phyloP scores from a whole-genome alignment of 2,888 invertebrate species.

The Ferrisia virgata region DNA sequence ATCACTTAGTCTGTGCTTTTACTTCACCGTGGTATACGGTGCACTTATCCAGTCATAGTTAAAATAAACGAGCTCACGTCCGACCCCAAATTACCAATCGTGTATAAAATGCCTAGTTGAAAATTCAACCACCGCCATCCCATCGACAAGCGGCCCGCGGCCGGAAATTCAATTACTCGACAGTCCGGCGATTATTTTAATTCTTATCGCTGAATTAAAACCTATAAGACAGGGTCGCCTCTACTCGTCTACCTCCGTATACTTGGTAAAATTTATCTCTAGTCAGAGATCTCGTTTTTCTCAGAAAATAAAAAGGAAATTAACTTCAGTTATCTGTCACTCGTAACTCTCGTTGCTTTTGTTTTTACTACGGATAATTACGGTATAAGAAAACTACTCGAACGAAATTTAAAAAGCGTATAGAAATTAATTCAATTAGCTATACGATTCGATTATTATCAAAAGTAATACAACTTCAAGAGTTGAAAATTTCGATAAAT shows the following conservation, averaged over 20 bases:
- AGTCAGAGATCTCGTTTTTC: neutral
- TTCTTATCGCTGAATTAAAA: neutral
- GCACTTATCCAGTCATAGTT: neutral
- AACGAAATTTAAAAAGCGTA: too few relatives aligned
- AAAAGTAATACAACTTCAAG: too few relatives aligned
- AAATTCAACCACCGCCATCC: neutral
- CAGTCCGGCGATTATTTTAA: neutral
- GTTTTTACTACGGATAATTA: too few relatives aligned
- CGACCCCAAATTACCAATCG: neutral
- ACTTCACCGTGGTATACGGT: neutral
- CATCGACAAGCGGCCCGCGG: too few relatives aligned
- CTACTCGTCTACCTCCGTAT: neutral
- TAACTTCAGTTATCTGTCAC: neutral
- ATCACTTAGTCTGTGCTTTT: neutral
- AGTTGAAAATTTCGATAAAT: too few relatives aligned
- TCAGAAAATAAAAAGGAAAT: neutral
- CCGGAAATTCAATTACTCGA: slow-evolving; percentile 15
- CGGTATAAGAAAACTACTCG: too few relatives aligned
- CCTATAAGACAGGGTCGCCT: neutral
- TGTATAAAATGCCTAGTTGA: neutral
- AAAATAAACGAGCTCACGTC: neutral
- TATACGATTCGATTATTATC: too few relatives aligned
- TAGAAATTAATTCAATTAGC: too few relatives aligned
- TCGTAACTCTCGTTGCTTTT: too few relatives aligned
- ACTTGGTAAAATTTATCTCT: neutral